These are phyloP conservation scores for Aphodius granarius DNA, from an alignment of 2,888 invertebrate genomes.

Conservation along the genomic window DNA sequence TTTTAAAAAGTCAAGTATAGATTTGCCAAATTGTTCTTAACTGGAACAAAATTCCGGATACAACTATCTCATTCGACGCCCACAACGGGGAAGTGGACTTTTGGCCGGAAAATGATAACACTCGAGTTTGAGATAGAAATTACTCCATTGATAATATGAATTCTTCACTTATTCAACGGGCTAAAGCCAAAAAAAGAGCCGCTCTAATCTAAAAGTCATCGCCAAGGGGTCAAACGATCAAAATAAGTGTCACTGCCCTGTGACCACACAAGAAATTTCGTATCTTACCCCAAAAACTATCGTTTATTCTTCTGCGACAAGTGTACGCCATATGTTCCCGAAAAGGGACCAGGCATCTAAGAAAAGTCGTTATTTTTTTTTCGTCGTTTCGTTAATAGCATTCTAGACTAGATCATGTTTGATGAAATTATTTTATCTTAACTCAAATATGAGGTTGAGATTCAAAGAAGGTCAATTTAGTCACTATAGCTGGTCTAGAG, in stretches of 20 bases:
- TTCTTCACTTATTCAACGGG: constrained; percentile 4
- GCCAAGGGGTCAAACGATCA: constrained; percentile 19
- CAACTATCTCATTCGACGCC: constrained; percentile 37
- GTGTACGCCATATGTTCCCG: constrained; percentile 41
- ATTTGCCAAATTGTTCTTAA: background rate
- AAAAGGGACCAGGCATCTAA: background rate
- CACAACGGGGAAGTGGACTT: constrained; percentile 45
- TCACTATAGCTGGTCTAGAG: too few relatives aligned
- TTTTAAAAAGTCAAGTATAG: background rate
- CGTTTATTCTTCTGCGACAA: constrained; percentile 29
- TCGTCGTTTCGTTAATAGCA: too few relatives aligned
- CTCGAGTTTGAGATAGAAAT: constrained; percentile 34
- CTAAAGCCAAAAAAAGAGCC: background rate
- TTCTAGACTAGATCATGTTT: too few relatives aligned
- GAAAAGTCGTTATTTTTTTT: constrained; percentile 1
- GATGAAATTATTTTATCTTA: too few relatives aligned
- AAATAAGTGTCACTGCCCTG: constrained; percentile 31
- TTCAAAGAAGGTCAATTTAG: too few relatives aligned
- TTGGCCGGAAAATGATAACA: constrained; percentile 46
- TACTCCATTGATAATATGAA: constrained; percentile 7
- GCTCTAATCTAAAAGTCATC: background rate
- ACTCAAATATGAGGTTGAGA: too few relatives aligned
- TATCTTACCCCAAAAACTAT: background rate
- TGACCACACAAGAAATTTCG: constrained; percentile 4
- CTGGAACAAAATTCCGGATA: constrained; percentile 39